Evolutionary conservation across 1,140 invertebrate species (phyloP), one percentile per base, ranked within the genome.

Genomic region (Philopotamus ludificatus): DNA sequence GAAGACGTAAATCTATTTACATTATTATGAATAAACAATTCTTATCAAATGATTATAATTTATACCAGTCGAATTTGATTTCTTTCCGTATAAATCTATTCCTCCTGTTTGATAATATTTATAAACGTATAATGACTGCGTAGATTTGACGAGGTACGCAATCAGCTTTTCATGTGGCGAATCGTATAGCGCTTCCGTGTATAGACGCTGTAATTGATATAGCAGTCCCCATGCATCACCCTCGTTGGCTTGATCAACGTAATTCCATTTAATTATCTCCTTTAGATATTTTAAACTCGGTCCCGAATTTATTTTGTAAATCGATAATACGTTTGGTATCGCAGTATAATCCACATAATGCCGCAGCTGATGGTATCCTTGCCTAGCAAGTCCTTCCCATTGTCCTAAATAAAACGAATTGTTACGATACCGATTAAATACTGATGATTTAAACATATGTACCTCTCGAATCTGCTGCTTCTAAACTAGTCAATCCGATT

Each of bases 401-500:
- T 74, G 68, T 60, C 72, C 76, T 81, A 62, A n/a, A n/a, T 49
- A 74, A 74, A 18, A 59, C 39, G 49, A 8, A 39, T 49, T 55
- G 18, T 15, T 25, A 18, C 4, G 4, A 53, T 23, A 10, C 10
- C 18, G 23, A 16, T 39, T 41, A 4, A n/a, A n/a, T n/a, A n/a
- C n/a, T n/a, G n/a, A n/a, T n/a, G n/a, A n/a, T n/a, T n/a, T n/a
- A n/a, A n/a, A n/a, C n/a, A 7, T 8, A 54, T 15, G 21, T 44
- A 75, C 83, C 80, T 67, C 80, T 77, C 45, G 80, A 73, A 66
- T 83, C 79, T 22, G 82, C 77, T n/a, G 82, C 82, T 71, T 87
- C 85, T 66, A 85, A 78, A 57, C 82, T 83, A 10, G 82, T 82
- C 16, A 84, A 79, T 21, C 86, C 86, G 28, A 84, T 80, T n/a